These are phyloP conservation scores for Platynereis dumerilii DNA, from an alignment of 2,888 invertebrate species.

Conservation along the genomic window DNA sequence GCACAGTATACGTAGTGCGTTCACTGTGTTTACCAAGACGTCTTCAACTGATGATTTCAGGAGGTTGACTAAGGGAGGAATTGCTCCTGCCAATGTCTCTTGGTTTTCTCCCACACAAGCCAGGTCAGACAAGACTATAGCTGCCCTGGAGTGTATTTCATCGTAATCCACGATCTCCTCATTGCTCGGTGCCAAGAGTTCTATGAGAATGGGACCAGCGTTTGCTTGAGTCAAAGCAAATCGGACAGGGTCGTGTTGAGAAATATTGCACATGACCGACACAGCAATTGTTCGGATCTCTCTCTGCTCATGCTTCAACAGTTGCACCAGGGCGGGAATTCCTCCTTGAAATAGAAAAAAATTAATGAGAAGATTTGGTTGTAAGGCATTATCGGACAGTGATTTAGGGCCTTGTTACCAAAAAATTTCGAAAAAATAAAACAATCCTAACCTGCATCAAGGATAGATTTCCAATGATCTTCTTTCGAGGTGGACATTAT, in stretches of 20 bases:
- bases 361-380: too few species aligned
- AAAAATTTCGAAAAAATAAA: too few species aligned
- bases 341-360: slow-evolving; percentile 45
- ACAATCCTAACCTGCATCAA: slow-evolving; percentile 60
- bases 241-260: slow-evolving; percentile 54
- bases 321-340: slow-evolving; percentile 53
- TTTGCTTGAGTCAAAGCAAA: slow-evolving; percentile 51
- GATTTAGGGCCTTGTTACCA: too few species aligned
- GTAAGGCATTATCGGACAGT: too few species aligned
- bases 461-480: slow-evolving; percentile 56
- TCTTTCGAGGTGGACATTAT: slow-evolving; percentile 56
- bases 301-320: slow-evolving; percentile 52
- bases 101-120: slow-evolving; percentile 56
- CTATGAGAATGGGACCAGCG: slow-evolving; percentile 56
- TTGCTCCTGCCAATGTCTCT: slow-evolving; percentile 52
- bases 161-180: slow-evolving; percentile 33
- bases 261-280: slow-evolving; percentile 62
- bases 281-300: slow-evolving; percentile 58
- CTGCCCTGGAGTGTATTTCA: slow-evolving; percentile 60
- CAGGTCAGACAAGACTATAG: slow-evolving; percentile 61
- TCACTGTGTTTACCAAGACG: slow-evolving; percentile 61
- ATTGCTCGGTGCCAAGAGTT: slow-evolving; percentile 50
- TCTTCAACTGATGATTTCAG: slow-evolving; percentile 60
- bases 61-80: slow-evolving; percentile 53
- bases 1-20: slow-evolving; percentile 61